Evolutionary conservation across 53 echinoderm and acorn worm genomes (phyloP).

Genomic region (Mesocentrotus franciscanus): DNA sequence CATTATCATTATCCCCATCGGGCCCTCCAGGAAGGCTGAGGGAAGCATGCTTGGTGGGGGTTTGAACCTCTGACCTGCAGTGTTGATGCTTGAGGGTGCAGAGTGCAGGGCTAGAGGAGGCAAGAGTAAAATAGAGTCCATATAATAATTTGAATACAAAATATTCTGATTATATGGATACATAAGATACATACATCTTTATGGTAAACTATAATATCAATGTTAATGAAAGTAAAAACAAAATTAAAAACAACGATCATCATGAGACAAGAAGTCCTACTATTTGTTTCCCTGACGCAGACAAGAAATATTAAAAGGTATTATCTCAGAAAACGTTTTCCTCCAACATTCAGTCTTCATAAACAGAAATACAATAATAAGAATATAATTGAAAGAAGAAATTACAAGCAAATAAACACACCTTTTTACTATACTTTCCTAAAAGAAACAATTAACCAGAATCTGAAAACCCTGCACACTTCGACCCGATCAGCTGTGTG

Average conservation of each 20-base stretch:
- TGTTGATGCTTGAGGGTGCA: conserved; percentile 21
- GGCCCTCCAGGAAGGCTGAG: background rate
- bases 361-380: too few relatives aligned
- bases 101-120: conserved; percentile 70
- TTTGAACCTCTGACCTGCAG: conserved; percentile 54
- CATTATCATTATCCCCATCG: conserved; percentile 9
- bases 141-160: background rate
- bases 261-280: background rate
- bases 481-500: background rate
- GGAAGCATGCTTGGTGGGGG: conserved; percentile 46
- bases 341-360: background rate
- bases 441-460: too few relatives aligned
- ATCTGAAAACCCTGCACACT: too few relatives aligned
- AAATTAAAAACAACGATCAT: background rate
- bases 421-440: too few relatives aligned
- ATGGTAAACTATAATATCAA: too few relatives aligned
- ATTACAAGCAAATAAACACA: too few relatives aligned
- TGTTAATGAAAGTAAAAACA: background rate
- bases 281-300: background rate
- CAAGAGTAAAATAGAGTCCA: background rate
- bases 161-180: too few relatives aligned
- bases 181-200: too few relatives aligned
- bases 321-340: background rate
- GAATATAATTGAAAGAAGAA: too few relatives aligned
- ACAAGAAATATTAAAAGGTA: background rate